Evolutionary conservation across 2,113 vertebrate species (phyloP).

Genomic region (Urocitellus parryii): DNA sequence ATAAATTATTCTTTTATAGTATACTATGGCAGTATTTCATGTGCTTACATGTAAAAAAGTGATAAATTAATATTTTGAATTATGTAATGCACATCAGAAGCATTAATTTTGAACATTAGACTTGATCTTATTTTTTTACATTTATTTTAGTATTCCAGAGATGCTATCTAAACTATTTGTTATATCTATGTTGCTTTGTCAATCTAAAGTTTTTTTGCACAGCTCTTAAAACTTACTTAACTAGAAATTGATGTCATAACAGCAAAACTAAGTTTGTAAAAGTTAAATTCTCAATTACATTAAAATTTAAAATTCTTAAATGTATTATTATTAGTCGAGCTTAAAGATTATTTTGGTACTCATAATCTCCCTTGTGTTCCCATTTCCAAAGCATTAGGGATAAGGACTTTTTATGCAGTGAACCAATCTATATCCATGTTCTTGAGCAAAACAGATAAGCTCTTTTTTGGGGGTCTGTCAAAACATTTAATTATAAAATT

Average conservation of each 20-base stretch:
- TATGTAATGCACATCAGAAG: not conserved
- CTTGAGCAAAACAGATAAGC: conserved; percentile 79
- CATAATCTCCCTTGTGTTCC: conserved; percentile 61
- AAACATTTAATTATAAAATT: conserved; percentile 86
- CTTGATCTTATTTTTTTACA: not conserved
- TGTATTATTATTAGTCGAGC: conserved; percentile 65
- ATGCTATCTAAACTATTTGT: not conserved
- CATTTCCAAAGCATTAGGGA: conserved; percentile 8
- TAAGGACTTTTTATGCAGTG: conserved; percentile 69
- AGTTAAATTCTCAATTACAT: conserved; percentile 50
- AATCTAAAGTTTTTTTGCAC: not conserved
- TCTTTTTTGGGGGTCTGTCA: conserved; percentile 50
- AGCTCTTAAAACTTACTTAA: not conserved
- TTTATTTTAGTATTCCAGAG: not conserved
- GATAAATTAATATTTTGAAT: not conserved
- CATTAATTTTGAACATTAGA: not conserved
- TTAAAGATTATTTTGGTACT: conserved; percentile 72
- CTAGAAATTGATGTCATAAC: not conserved
- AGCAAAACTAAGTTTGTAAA: not conserved
- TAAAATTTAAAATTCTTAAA: conserved; percentile 64
- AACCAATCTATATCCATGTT: conserved; percentile 62
- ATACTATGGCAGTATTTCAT: not conserved
- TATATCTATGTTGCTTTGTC: not conserved
- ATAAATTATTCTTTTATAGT: not conserved
- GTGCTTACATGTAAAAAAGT: not conserved